Base-by-base conservation (phyloP, 1,140 invertebrate genomes). In the Oppia nitens region DNA sequence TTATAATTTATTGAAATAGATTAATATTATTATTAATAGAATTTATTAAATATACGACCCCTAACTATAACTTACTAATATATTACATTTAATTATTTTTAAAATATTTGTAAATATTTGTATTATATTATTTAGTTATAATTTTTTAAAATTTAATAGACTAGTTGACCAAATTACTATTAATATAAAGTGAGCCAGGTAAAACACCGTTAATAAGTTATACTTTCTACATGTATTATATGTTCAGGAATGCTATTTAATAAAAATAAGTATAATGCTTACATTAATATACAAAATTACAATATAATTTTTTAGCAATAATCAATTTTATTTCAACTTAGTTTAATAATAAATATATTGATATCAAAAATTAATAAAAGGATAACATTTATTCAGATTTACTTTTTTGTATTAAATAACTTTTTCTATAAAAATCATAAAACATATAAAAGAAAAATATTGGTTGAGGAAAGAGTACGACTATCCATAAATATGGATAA, bases 401-500 rank as follows among this genome's bases (percentile, higher is more conserved):
- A n/a, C n/a, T n/a, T n/a, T 47, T 47, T 47, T n/a, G 45, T 47
- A 14, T 14, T 47, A 14, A n/a, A 47, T 47, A 47, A 47, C 14
- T 47, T n/a, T 47, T 47, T n/a, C n/a, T 47, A n/a, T 47, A 47
- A 47, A 47, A 47, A n/a, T 47, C 45, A n/a, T 47, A 47, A 47
- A 47, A 47, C 14, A 47, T 14, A 47, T 47, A n/a, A n/a, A 47
- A 47, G n/a, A 47, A 47, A n/a, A 47, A 47, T 14, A 47, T 14
- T 14, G 45, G 45, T n/a, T 47, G 45, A 14, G 45, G 14, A 14
- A 47, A 14, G 45, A 14, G 14, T 14, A 47, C 14, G 14, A 14
- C 14, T 14, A 47, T 14, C 14, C 14, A n/a, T 14, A 14, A 47
- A 14, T 47, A n/a, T n/a, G 45, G 45, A 47, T 47, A 47, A n/a